These are phyloP conservation scores for Coelopa frigida DNA, from an alignment of 1,140 invertebrate genomes.

Conservation along the genomic window DNA sequence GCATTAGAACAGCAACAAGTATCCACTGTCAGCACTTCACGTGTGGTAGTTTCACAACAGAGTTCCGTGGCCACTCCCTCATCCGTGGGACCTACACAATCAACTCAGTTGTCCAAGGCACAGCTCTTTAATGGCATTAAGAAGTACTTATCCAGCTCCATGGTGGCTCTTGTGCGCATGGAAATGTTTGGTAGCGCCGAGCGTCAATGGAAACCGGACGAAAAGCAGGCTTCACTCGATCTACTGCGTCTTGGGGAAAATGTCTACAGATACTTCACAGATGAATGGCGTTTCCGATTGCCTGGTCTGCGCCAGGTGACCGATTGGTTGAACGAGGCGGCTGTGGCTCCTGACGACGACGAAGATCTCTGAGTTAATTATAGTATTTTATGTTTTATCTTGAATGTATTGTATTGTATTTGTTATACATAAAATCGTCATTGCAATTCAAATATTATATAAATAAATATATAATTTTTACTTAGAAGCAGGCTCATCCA, in stretches of 20 bases:
- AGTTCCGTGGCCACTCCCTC: too few species aligned
- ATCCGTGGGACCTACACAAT: not conserved
- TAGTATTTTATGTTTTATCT: constrained; percentile 2
- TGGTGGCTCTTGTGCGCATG: constrained; percentile 35
- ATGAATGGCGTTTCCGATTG: constrained; percentile 38
- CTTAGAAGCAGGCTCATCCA: not conserved
- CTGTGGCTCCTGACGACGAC: constrained; percentile 7
- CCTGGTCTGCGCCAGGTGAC: constrained; percentile 23
- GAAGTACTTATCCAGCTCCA: constrained; percentile 32
- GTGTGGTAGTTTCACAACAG: too few species aligned
- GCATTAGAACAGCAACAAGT: too few species aligned
- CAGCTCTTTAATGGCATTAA: constrained; percentile 38
- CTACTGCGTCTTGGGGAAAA: constrained; percentile 29
- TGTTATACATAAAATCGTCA: constrained; percentile 7
- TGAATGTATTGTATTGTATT: constrained; percentile 10
- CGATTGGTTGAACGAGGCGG: constrained; percentile 19
- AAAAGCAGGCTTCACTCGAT: constrained; percentile 27
- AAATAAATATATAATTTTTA: not conserved
- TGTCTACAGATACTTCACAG: constrained; percentile 28
- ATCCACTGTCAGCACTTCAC: too few species aligned
- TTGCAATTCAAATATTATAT: too few species aligned
- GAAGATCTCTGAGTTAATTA: constrained; percentile 13
- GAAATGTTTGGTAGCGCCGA: constrained; percentile 35
- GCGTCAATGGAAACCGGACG: constrained; percentile 34
- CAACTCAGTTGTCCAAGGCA: constrained; percentile 19